Percentiles rank a stretch among this genome's conserved stretches.
Evolutionary conservation across 2,113 vertebrate species (phyloP).

Genomic region (Cyprinodon tularosa): DNA sequence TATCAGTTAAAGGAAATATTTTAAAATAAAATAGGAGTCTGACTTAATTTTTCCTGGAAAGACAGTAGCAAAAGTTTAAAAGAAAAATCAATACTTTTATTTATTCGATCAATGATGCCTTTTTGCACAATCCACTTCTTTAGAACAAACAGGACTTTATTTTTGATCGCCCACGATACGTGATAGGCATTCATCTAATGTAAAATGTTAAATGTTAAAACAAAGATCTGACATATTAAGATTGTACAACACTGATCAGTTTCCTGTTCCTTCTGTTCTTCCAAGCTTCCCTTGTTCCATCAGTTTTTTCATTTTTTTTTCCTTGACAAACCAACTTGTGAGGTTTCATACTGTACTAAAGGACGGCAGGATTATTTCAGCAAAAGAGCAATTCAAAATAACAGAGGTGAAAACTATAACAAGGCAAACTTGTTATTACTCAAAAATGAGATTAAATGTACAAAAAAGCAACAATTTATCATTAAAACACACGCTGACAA

Average conservation of each 20-base stretch:
- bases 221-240: background rate
- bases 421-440: background rate
- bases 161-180: background rate
- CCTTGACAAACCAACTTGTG: background rate
- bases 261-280: background rate
- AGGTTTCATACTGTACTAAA: background rate
- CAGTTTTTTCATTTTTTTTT: no score
- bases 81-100: background rate
- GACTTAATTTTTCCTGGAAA: background rate
- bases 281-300: background rate
- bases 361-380: background rate
- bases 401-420: no score
- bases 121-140: background rate
- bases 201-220: background rate
- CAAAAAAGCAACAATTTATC: background rate
- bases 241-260: background rate
- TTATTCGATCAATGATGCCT: background rate
- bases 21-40: no score
- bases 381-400: background rate
- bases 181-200: background rate
- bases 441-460: background rate
- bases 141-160: background rate
- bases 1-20: no score
- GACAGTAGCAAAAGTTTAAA: background rate
- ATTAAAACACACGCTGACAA: background rate